Evolutionary conservation across 2,888 invertebrate species (phyloP).

Genomic region (Linhomoeus sp.): DNA sequence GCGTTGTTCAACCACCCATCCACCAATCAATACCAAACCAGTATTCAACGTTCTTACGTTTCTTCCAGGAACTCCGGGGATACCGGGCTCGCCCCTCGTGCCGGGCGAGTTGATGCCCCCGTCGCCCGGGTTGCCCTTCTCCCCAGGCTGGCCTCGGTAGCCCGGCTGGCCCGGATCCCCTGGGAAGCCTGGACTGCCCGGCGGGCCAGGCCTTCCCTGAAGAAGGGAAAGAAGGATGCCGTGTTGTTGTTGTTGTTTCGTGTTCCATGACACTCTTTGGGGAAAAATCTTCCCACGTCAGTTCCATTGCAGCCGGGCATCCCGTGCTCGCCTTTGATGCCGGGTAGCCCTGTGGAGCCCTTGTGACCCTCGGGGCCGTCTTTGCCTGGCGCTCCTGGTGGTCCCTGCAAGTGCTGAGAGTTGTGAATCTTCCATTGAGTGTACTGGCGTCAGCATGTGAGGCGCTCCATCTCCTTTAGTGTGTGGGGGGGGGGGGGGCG

Average conservation of each 20-base stretch:
- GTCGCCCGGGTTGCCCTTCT: slow-evolving; percentile 28
- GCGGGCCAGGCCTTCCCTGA: too few species aligned
- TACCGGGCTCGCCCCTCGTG: slow-evolving; percentile 19
- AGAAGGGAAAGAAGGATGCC: too few species aligned
- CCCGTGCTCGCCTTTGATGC: slow-evolving; percentile 13
- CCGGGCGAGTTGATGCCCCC: slow-evolving; percentile 29
- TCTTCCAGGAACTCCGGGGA: slow-evolving; percentile 10
- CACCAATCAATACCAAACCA: too few species aligned
- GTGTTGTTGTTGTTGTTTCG: too few species aligned
- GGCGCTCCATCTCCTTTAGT: too few species aligned
- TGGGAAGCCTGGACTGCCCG: slow-evolving; percentile 8
- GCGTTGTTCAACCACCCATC: too few species aligned
- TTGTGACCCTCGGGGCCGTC: slow-evolving; percentile 13
- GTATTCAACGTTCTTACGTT: slow-evolving; percentile 5
- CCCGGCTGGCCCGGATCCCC: slow-evolving; percentile 12
- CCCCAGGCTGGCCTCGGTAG: background rate
- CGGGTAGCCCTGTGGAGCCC: slow-evolving; percentile 44
- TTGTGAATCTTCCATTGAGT: too few species aligned
- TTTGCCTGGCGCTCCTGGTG: background rate
- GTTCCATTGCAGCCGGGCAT: slow-evolving; percentile 4
- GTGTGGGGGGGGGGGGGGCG: too few species aligned
- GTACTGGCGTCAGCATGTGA: too few species aligned
- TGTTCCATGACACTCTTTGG: too few species aligned
- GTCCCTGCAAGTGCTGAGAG: too few species aligned
- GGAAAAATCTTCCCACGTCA: background rate